Evolutionary conservation across 1,140 invertebrate genomes (phyloP).

Genomic region (Anastatus disparis): DNA sequence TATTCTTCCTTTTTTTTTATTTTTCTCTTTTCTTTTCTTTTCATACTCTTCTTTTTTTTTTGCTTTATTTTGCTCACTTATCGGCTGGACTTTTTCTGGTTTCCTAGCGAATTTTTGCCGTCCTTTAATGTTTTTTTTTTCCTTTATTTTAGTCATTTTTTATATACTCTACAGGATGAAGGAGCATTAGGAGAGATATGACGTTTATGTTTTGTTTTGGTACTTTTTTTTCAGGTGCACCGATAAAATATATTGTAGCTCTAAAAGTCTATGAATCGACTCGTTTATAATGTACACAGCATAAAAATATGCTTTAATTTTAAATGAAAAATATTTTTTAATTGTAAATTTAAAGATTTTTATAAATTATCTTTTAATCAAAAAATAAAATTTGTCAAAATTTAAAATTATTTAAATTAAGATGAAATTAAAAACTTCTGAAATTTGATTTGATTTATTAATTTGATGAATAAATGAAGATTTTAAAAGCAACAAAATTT

Average conservation of each 20-base stretch:
- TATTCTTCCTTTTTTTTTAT: conserved; percentile 33
- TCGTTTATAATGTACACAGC: no score
- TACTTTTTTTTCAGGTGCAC: not conserved
- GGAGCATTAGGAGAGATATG: not conserved
- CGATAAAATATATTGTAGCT: not conserved
- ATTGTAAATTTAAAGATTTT: no score
- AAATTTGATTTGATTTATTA: no score
- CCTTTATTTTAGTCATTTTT: conserved; percentile 33
- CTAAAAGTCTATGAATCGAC: not conserved
- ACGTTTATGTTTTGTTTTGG: not conserved
- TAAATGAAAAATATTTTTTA: no score
- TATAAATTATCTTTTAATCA: no score
- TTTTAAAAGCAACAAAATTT: no score
- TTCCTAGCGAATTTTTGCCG: conserved; percentile 40
- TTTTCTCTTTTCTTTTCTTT: conserved; percentile 25
- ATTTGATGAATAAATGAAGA: no score
- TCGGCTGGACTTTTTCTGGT: conserved; percentile 35
- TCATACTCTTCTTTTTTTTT: conserved; percentile 37
- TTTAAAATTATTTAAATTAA: no score
- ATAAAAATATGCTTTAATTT: no score
- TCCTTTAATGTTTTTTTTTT: conserved; percentile 45
- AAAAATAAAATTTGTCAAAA: no score
- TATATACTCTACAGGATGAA: not conserved
- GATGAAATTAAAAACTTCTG: no score
- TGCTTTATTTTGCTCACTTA: conserved; percentile 22